These are phyloP conservation scores for Zoanthus gigantus DNA, from an alignment of 92 coral and sea anemone species.

Conservation along the genomic window DNA sequence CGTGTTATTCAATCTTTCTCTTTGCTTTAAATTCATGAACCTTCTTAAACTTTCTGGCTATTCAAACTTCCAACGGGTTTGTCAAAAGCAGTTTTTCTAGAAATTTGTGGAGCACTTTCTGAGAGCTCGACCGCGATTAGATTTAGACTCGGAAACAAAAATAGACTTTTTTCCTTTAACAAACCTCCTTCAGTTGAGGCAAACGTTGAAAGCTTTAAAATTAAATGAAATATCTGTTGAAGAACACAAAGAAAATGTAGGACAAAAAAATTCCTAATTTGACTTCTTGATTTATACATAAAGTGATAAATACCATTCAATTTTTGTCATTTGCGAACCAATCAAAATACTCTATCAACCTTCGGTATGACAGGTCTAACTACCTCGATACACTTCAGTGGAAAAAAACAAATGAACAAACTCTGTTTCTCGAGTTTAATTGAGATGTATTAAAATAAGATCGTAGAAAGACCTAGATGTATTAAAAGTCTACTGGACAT, in stretches of 20 bases:
- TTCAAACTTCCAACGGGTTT: too few species aligned
- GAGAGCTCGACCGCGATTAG: too few species aligned
- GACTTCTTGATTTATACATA: too few species aligned
- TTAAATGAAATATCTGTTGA: neutral
- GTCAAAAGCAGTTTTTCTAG: too few species aligned
- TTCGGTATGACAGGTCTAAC: neutral
- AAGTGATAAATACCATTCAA: too few species aligned
- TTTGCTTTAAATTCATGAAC: too few species aligned
- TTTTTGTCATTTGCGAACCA: constrained; percentile 4
- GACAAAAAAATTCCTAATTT: neutral
- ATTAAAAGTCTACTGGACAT: neutral
- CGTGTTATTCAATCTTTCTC: too few species aligned
- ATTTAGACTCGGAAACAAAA: neutral
- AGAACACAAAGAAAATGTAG: neutral
- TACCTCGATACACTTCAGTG: constrained; percentile 4
- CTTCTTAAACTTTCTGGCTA: too few species aligned
- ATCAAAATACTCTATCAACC: neutral
- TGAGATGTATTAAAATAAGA: neutral
- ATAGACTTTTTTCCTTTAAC: neutral
- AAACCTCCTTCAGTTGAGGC: neutral
- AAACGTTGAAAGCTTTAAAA: neutral
- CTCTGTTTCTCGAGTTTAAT: neutral
- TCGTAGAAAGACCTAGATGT: neutral
- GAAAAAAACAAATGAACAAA: constrained; percentile 3
- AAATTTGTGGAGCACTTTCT: too few species aligned